Evolutionary conservation across 1,140 invertebrate genomes (phyloP).

Genomic region (Musca vetustissima): DNA sequence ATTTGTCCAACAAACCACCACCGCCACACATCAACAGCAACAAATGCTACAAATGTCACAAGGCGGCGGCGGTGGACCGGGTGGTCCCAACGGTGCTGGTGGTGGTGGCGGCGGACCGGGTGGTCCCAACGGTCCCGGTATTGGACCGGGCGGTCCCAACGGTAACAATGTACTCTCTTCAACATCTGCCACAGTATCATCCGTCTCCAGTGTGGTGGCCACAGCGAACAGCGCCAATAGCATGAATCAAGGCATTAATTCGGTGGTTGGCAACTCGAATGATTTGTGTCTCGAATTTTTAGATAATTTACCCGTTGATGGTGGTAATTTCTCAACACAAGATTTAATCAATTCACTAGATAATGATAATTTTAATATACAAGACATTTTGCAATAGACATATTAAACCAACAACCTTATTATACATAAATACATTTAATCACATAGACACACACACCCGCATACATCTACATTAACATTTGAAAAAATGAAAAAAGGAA

Average conservation of each 20-base stretch:
- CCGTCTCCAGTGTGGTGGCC: constrained; percentile 2
- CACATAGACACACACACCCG: neutral
- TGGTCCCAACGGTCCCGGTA: neutral
- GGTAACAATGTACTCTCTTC: constrained; percentile 28
- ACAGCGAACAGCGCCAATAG: constrained; percentile 54
- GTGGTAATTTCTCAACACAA: constrained; percentile 72
- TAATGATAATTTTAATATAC: constrained; percentile 52
- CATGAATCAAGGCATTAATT: constrained; percentile 57
- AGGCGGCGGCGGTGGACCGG: constrained; percentile 35
- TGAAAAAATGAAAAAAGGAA: neutral
- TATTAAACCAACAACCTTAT: neutral
- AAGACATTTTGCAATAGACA: constrained; percentile 48
- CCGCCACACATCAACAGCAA: constrained; percentile 47
- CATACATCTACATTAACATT: constrained; percentile 8
- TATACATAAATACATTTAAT: neutral
- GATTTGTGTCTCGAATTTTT: constrained; percentile 80
- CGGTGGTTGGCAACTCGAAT: constrained; percentile 62
- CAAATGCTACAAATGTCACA: constrained; percentile 55
- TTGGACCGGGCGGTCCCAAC: constrained; percentile 28
- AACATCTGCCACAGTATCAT: constrained; percentile 33
- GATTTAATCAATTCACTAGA: constrained; percentile 71
- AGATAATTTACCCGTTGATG: constrained; percentile 74
- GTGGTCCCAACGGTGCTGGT: neutral
- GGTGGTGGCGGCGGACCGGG: neutral
- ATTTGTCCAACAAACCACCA: constrained; percentile 45